Conservation (phyloP, 2,888 invertebrate species). For the Oligia latruncula region DNA sequence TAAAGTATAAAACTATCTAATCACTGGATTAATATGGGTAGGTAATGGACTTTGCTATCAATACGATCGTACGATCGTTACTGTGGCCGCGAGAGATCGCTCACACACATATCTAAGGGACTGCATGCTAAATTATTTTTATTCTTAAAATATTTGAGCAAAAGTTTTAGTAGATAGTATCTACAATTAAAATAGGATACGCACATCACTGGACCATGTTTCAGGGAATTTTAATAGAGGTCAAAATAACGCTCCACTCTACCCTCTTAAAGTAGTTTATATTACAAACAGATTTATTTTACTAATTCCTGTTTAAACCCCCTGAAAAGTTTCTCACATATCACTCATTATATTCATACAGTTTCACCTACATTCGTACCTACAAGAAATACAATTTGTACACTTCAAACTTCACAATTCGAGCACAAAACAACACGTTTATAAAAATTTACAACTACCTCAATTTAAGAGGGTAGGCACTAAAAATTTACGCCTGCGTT, state of each 20-base stretch:
- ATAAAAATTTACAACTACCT: constrained; percentile 7
- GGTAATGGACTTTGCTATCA: constrained; percentile 30
- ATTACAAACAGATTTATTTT: not conserved
- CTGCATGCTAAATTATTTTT: constrained; percentile 24
- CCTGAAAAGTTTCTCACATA: not conserved
- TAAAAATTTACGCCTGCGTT: constrained; percentile 70
- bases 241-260: not conserved
- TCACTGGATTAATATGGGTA: constrained; percentile 28
- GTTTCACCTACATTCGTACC: not conserved
- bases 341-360: constrained; percentile 10
- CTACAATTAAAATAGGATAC: not conserved
- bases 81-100: not conserved
- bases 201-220: not conserved
- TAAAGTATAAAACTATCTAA: constrained; percentile 30
- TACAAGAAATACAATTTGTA: not conserved
- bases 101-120: constrained; percentile 19
- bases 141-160: constrained; percentile 45
- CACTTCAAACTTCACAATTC: not conserved
- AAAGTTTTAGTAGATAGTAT: not conserved
- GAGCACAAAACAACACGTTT: not conserved
- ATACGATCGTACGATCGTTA: constrained; percentile 17
- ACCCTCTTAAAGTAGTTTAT: not conserved
- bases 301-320: not conserved
- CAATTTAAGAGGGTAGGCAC: not conserved
- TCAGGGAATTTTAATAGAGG: not conserved